Evolutionary conservation across 2,113 vertebrate species (phyloP), one percentile per base, ranked within the genome.

Genomic region (Zapornia atra): DNA sequence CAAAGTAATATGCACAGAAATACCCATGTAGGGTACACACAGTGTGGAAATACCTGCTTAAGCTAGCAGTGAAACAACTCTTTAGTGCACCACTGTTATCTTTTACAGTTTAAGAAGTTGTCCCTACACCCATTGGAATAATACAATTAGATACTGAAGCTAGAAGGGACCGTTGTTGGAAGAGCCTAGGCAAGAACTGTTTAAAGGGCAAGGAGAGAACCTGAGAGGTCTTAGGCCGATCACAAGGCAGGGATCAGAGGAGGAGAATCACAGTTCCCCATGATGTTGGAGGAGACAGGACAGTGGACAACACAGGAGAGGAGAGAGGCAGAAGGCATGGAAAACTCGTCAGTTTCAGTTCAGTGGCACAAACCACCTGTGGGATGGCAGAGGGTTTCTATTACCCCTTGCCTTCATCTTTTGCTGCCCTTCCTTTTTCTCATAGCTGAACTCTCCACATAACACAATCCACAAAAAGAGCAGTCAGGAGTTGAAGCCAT

Each of bases 231-330:
- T 28, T 18, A 33, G 33, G 56, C 15, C 36, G 22, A 10, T 34
- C 8, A 33, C 4, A 48, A 59, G 22, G 13, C 36, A 34, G 3
- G n/a, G 34, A 72, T 33, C 15, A 70, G n/a, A 54, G 15, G 2
- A 78, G 12, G 24, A 15, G 29, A 2, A 53, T 11, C 17, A 8
- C 28, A 10, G 34, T 12, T 29, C 33, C 29, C 46, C 1, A 0
- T 17, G 34, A 20, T 2, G 0, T 1, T 66, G 24, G 24, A 69
- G 22, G 3, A 57, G 33, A 46, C 50, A 9, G 17, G 12, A 3
- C 17, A 83, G 54, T 46, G 12, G 29, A 24, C 44, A 68, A 1
- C 3, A 31, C 0, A 0, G 29, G 38, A 8, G 5, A 60, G 14
- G 28, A 61, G 12, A 56, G 50, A 40, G 31, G 21, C 12, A 53